phyloP scores from a whole-genome alignment of 2,888 invertebrate species.

The Plebejus anna region DNA sequence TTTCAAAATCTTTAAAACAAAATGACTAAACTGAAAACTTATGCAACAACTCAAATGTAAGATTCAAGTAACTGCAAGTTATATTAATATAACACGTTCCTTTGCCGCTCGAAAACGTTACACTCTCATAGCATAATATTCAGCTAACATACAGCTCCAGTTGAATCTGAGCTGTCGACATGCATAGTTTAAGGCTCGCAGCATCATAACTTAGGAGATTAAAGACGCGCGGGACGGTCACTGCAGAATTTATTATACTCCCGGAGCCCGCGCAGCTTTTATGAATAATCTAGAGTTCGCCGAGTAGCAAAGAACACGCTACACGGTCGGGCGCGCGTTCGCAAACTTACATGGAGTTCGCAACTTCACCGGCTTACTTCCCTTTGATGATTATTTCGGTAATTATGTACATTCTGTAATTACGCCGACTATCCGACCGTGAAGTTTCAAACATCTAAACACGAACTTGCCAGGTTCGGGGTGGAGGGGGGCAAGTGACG shows the following conservation, averaged over 20 bases:
- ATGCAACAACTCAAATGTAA: background rate
- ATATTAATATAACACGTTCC: background rate
- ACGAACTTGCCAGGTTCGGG: background rate
- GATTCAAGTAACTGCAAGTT: background rate
- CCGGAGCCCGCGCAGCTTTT: slow-evolving; percentile 7
- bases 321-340: background rate
- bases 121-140: slow-evolving; percentile 1
- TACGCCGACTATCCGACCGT: slow-evolving; percentile 1
- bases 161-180: slow-evolving; percentile 18
- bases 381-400: slow-evolving; percentile 27
- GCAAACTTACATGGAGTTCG: slow-evolving; percentile 19
- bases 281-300: slow-evolving; percentile 23
- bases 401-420: slow-evolving; percentile 28
- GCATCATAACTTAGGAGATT: slow-evolving; percentile 24
- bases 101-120: background rate
- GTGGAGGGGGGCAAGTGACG: background rate
- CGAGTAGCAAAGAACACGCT: slow-evolving; percentile 19
- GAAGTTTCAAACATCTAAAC: slow-evolving; percentile 1
- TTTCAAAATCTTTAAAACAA: background rate
- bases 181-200: background rate
- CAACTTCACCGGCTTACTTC: slow-evolving; percentile 27
- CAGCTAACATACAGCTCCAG: background rate
- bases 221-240: slow-evolving; percentile 23
- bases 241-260: slow-evolving; percentile 21
- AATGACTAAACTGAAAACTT: background rate